phyloP scores from a whole-genome alignment of 2,888 invertebrate species.

The Lissocephala sabroskyi region DNA sequence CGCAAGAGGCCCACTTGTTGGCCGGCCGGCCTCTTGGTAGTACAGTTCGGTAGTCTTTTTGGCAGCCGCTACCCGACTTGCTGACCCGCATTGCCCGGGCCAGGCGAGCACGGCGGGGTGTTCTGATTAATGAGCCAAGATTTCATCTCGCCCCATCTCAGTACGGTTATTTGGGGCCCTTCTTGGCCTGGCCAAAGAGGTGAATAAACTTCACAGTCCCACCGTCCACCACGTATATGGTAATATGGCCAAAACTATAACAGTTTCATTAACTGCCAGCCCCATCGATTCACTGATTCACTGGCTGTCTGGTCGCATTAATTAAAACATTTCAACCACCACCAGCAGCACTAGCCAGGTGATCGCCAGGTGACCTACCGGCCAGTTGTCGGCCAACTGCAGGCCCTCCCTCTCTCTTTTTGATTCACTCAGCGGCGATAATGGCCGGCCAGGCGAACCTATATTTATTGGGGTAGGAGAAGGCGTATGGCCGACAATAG shows the following conservation, averaged over 20 bases:
- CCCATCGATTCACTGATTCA: too few species aligned
- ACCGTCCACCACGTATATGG: conserved; percentile 42
- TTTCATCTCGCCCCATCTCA: too few species aligned
- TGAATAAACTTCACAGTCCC: conserved; percentile 51
- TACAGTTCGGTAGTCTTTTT: conserved; percentile 54
- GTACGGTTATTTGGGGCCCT: neutral
- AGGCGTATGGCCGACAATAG: conserved; percentile 14
- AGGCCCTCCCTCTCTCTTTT: too few species aligned
- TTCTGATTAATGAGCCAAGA: conserved; percentile 55
- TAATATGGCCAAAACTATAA: conserved; percentile 51
- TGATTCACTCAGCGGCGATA: neutral
- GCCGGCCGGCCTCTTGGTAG: too few species aligned
- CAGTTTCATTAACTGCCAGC: conserved; percentile 57
- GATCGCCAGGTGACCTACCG: neutral
- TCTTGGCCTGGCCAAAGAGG: conserved; percentile 20
- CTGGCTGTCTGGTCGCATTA: conserved; percentile 49
- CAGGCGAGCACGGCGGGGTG: conserved; percentile 44
- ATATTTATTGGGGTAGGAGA: conserved; percentile 44
- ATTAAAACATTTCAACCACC: conserved; percentile 57
- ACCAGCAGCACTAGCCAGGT: conserved; percentile 17
- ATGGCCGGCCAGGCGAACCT: conserved; percentile 20
- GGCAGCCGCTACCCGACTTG: conserved; percentile 43
- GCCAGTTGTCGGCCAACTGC: neutral
- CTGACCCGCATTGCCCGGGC: conserved; percentile 34
- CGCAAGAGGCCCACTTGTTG: conserved; percentile 19